A percentile compares a stretch with the other conserved stretches of the same genome.
These are phyloP conservation scores for Misgurnus mizolepis DNA, from an alignment of 2,113 vertebrate genomes.

Conservation along the genomic window DNA sequence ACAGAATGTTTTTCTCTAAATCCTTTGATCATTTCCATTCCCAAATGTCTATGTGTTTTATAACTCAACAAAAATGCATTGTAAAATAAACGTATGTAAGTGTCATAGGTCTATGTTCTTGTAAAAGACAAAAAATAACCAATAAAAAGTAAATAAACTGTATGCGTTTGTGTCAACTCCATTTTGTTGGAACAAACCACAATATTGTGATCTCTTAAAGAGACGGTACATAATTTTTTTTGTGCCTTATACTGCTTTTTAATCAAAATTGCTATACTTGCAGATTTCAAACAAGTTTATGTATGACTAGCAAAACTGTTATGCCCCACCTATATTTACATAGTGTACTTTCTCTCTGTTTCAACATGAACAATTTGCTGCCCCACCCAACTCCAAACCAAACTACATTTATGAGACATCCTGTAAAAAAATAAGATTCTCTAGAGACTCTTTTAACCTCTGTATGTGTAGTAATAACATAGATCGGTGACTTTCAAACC, in stretches of 20 bases:
- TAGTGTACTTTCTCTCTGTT: constrained; percentile 66
- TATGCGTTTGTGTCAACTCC: neutral
- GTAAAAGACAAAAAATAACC: neutral
- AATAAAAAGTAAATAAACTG: constrained; percentile 22
- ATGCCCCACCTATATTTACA: constrained; percentile 53
- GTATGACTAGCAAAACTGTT: neutral
- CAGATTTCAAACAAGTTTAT: neutral
- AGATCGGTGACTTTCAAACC: neutral
- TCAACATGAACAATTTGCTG: constrained; percentile 53
- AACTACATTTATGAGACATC: neutral
- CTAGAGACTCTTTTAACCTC: neutral
- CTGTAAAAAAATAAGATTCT: neutral
- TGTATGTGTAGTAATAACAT: neutral
- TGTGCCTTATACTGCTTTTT: neutral
- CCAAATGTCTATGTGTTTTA: neutral
- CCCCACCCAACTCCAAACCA: constrained; percentile 2
- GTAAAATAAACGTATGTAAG: neutral
- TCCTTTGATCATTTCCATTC: neutral
- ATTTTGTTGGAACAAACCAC: neutral
- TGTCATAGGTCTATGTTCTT: constrained; percentile 20
- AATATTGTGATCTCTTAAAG: neutral
- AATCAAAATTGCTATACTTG: neutral
- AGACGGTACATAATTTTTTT: neutral
- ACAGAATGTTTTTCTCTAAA: neutral
- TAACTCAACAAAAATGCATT: neutral